Conservation (phyloP, 1,140 invertebrate genomes). For the Papilio glaucus region DNA sequence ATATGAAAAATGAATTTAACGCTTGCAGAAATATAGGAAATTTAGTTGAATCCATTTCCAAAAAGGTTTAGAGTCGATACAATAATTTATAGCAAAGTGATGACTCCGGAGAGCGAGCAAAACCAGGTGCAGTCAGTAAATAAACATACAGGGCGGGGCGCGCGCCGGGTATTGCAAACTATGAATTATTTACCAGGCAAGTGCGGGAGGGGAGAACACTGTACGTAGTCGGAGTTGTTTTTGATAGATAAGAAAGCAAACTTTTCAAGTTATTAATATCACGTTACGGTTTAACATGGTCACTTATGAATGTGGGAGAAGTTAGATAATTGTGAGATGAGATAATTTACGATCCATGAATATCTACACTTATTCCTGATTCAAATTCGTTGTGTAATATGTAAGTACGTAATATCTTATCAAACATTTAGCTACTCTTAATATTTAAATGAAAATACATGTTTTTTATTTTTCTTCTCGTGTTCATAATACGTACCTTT, state of each 20-base stretch:
- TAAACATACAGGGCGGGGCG: background rate
- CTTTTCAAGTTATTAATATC: background rate
- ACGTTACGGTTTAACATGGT: background rate
- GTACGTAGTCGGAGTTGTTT: background rate
- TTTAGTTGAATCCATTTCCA: background rate
- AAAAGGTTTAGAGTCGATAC: slow-evolving; percentile 30
- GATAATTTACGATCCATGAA: too few species aligned
- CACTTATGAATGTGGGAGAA: background rate
- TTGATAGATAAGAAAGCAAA: slow-evolving; percentile 26
- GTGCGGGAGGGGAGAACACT: slow-evolving; percentile 2
- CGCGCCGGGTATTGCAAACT: slow-evolving; percentile 3
- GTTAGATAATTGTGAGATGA: background rate
- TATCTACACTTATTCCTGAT: too few species aligned
- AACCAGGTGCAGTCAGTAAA: slow-evolving; percentile 35
- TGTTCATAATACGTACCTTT: too few species aligned
- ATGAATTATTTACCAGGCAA: slow-evolving; percentile 36
- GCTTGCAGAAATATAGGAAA: slow-evolving; percentile 9
- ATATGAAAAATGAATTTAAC: slow-evolving; percentile 44
- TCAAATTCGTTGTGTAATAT: too few species aligned
- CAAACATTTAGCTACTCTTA: too few species aligned
- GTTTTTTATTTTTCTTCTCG: too few species aligned
- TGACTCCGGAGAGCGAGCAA: slow-evolving; percentile 20
- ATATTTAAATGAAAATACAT: too few species aligned
- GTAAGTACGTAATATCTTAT: too few species aligned
- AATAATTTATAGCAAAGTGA: slow-evolving; percentile 33